Evolutionary conservation across 2,888 invertebrate species (phyloP), one percentile per base, ranked within the genome.

Genomic region (Vandiemenella viatica): DNA sequence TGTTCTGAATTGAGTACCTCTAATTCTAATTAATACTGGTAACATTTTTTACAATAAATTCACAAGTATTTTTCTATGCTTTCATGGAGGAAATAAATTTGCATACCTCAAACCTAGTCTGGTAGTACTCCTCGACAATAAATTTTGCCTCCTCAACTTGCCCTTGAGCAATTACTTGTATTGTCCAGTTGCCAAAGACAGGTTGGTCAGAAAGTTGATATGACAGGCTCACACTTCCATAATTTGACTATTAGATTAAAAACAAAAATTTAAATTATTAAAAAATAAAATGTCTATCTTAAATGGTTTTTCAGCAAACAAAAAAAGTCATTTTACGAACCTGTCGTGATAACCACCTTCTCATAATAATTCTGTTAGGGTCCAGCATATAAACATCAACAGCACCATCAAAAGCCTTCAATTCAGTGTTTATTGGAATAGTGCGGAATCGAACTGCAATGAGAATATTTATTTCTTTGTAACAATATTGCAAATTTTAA

Each of bases 201-300:
- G 93, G 92, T 63, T 92, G 92, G 65, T 91, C 89, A 0, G 93
- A 87, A 48, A 96, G 70, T 60, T 81, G 83, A 67, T 95, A 95
- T 46, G 83, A 80, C 55, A 95, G 72, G 55, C 90, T 92, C n/a
- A 95, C 91, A 6, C 92, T 87, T 45, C 95, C 93, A 64, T 86
- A 75, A 70, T 90, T 90, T 19, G 88, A 88, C 74, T 80, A 69
- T 20, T 59, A 58, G 50, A 32, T n/a, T 41, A 48, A 48, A 26
- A 48, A 46, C 16, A 43, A 16, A 43, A 32, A 41, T 20, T 48
- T 6, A 18, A 23, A 21, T 40, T 19, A 26, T 15, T 4, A 7
- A 46, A 46, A n/a, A 21, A 46, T 8, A 40, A 6, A 15, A 8
- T 38, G 20, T 21, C 21, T 16, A 19, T 13, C 38, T 37, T 21